These are phyloP conservation scores for Holacanthella duospinosa DNA, from an alignment of 2,888 invertebrate genomes.

Conservation along the genomic window DNA sequence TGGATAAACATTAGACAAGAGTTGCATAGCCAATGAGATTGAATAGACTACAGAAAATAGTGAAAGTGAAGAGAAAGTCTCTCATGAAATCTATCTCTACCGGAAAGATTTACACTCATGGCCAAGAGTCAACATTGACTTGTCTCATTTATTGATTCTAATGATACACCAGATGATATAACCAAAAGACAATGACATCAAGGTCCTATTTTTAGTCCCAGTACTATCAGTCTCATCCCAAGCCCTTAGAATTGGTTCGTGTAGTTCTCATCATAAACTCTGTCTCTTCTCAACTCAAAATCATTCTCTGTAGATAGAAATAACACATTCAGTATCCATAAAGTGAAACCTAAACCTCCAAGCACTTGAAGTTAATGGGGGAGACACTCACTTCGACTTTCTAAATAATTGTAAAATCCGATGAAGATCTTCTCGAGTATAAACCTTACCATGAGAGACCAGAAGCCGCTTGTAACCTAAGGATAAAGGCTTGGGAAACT, in stretches of 20 bases:
- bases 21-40: background rate
- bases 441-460: no score
- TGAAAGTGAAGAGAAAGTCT: background rate
- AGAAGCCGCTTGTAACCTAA: no score
- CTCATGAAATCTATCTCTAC: background rate
- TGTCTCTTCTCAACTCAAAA: slow-evolving; percentile 14
- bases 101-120: slow-evolving; percentile 26
- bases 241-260: background rate
- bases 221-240: background rate
- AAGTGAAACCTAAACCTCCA: slow-evolving; percentile 11
- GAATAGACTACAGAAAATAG: background rate
- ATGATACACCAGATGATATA: slow-evolving; percentile 16
- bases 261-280: no score
- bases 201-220: no score
- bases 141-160: slow-evolving; percentile 35
- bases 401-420: slow-evolving; percentile 27
- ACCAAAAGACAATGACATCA: slow-evolving; percentile 10
- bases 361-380: slow-evolving; percentile 23
- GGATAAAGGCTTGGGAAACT: no score
- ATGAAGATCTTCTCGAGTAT: background rate
- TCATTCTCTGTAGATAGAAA: no score
- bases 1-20: background rate
- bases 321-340: slow-evolving; percentile 7
- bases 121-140: slow-evolving; percentile 24
- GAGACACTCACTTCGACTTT: slow-evolving; percentile 15